Conservation (phyloP, 2,888 invertebrate species). For the Lepidochitona cinerea region DNA sequence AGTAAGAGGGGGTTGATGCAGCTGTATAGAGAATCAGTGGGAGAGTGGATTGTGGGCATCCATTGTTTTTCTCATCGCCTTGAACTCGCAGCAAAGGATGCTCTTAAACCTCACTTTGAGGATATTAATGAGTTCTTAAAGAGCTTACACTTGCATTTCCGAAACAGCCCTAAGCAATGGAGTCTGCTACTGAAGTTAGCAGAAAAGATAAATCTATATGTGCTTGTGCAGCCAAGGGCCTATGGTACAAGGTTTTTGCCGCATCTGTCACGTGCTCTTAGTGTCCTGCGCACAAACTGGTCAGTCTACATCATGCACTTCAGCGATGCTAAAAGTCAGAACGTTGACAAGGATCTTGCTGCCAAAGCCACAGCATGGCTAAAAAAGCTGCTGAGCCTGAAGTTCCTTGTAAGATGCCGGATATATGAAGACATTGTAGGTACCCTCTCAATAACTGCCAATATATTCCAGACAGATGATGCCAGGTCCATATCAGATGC, state of each 20-base stretch:
- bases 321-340: not conserved
- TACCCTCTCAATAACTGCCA: not conserved
- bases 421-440: not conserved
- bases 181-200: not conserved
- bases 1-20: not conserved
- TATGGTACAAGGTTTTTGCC: not conserved
- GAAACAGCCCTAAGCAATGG: constrained; percentile 1
- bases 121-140: not conserved
- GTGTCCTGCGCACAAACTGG: not conserved
- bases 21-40: not conserved
- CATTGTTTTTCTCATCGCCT: not conserved
- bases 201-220: not conserved
- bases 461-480: not conserved
- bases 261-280: not conserved
- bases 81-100: not conserved
- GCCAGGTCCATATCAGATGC: not conserved
- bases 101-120: not conserved
- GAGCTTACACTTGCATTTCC: not conserved
- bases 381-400: not conserved
- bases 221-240: not conserved
- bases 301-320: not conserved
- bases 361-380: not conserved
- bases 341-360: not conserved
- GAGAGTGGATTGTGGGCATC: not conserved
- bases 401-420: not conserved